phyloP scores from a whole-genome alignment of 2,113 vertebrate species.

The Laticauda laticaudata region DNA sequence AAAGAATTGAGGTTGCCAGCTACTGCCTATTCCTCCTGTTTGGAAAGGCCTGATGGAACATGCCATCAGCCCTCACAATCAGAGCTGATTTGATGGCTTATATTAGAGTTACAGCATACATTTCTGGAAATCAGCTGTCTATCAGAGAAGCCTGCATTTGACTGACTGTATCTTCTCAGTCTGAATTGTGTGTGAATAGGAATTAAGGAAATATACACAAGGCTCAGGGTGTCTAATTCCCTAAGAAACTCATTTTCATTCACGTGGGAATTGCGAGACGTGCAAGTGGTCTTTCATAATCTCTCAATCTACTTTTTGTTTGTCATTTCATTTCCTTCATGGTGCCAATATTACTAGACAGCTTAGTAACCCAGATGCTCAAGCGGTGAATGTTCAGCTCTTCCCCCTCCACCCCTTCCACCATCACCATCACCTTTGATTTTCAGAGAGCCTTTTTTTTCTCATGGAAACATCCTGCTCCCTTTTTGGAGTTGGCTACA shows the following conservation, averaged over 20 bases:
- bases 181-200: neutral
- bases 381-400: neutral
- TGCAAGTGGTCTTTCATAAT: conserved; percentile 3
- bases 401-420: neutral
- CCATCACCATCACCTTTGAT: neutral
- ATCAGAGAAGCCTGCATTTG: neutral
- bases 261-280: neutral
- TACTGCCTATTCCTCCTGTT: neutral
- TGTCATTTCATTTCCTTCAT: conserved; percentile 25
- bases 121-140: neutral
- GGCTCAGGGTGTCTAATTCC: neutral
- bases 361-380: conserved; percentile 30
- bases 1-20: neutral
- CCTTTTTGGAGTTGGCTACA: conserved; percentile 32
- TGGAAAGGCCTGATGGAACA: neutral
- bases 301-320: neutral
- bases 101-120: neutral
- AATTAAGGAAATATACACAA: conserved; percentile 13
- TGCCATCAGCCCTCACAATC: neutral
- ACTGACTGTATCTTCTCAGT: neutral
- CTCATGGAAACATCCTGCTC: conserved; percentile 8
- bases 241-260: conserved; percentile 10
- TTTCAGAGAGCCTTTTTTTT: neutral
- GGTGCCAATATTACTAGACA: conserved; percentile 20
- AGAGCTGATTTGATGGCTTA: neutral